Percentiles rank a stretch among this genome's conserved stretches.
phyloP scores from a whole-genome alignment of 2,797 vertebrate species.

The Phylloscopus collybita region DNA sequence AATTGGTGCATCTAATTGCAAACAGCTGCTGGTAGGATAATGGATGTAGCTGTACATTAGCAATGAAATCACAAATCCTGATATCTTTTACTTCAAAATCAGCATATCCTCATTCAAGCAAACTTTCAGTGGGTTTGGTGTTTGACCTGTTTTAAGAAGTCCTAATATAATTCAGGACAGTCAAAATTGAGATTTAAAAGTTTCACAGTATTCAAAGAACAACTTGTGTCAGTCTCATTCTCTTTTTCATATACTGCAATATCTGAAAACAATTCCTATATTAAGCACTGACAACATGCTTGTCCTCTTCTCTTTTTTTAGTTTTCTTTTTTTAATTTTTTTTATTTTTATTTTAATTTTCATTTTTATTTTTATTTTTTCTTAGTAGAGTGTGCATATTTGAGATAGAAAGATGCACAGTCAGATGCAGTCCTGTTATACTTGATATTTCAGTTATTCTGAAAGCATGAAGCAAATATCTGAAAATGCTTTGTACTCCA shows the following conservation, averaged over 20 bases:
- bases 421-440: not conserved
- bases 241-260: not conserved
- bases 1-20: not conserved
- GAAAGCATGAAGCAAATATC: not conserved
- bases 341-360: not conserved
- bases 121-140: not conserved
- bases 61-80: not conserved
- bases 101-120: not conserved
- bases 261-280: not conserved
- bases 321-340: too few relatives aligned
- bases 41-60: not conserved
- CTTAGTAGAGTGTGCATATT: not conserved
- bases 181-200: not conserved
- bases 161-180: not conserved
- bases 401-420: not conserved
- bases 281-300: not conserved
- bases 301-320: fast-evolving
- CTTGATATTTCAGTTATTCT: not conserved
- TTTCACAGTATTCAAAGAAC: not conserved
- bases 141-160: not conserved
- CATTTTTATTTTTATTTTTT: not conserved
- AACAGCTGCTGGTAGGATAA: not conserved
- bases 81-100: not conserved
- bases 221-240: not conserved
- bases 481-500: not conserved